Evolutionary conservation across 2,888 invertebrate species (phyloP), one percentile per base, ranked within the genome.

Genomic region (Lycaena phlaeas): DNA sequence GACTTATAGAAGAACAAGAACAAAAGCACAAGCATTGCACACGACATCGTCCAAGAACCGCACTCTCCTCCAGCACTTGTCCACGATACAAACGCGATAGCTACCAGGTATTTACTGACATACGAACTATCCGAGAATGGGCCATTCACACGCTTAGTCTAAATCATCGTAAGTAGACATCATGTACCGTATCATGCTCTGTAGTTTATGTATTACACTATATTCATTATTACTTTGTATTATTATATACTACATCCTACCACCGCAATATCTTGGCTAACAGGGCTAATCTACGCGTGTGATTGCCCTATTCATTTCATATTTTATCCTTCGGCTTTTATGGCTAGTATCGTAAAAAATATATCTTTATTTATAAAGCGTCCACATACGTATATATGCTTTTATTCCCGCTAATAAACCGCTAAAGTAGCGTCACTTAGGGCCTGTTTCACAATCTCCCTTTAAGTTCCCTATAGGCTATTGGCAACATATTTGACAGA

Each of bases 41-140:
- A 40, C 58, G 77, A 34, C 77, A 81, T 31, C 62, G 64, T 27
- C 72, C 78, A 30, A 57, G 82, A 51, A 78, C 75, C 51, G 77
- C 79, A 5, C 46, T 76, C 63, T 76, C 82, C 0, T 72, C 79
- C 11, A 78, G 78, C 55, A 77, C 81, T 45, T 77, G 82, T 68
- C 79, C 82, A 73, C 78, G 84, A 27, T 82, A 78, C 56, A 82
- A 82, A 72, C 79, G 82, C 72, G 85, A 85, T 56, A 85, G 85
- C 53, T 85, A 85, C 59, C 85, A 85, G 84, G 85, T 85, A 66
- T 44, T 45, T 41, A 36, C 39, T 34, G 10, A 30, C 38, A 36
- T 42, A 15, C 29, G 17, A 10, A 14, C 22, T 43, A 27, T 27
- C 22, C n/a, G 18, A 43, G 27, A 29, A 36, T 38, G 39, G 49